These are phyloP conservation scores for Drosophila yakuba DNA, from an alignment of 1,140 invertebrate species.

Conservation along the genomic window DNA sequence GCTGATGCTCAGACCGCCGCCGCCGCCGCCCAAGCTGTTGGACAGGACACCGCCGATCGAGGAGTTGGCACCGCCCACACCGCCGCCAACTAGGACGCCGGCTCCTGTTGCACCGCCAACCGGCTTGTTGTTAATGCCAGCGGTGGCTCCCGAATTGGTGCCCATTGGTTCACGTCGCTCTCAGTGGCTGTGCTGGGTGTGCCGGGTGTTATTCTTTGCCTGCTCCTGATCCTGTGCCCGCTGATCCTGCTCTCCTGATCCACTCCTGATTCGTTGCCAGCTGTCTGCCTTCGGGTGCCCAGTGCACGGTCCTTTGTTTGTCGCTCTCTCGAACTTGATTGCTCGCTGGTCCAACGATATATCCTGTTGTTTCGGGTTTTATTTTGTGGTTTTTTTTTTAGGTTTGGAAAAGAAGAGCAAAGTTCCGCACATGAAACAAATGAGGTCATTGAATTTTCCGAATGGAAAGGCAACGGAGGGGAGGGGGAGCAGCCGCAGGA, in stretches of 20 bases:
- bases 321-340: conserved; percentile 32
- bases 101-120: conserved; percentile 65
- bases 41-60: conserved; percentile 59
- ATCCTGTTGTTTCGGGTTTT: conserved; percentile 33
- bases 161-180: conserved; percentile 77
- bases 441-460: conserved; percentile 81
- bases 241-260: conserved; percentile 40
- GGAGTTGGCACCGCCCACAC: conserved; percentile 70
- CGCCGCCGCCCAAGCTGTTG: conserved; percentile 67
- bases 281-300: conserved; percentile 31
- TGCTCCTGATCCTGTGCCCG: conserved; percentile 18
- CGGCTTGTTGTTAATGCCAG: conserved; percentile 84
- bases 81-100: conserved; percentile 66
- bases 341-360: conserved; percentile 46
- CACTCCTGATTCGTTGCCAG: conserved; percentile 33
- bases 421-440: conserved; percentile 75
- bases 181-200: conserved; percentile 30
- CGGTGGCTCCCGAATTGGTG: conserved; percentile 84
- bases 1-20: conserved; percentile 69
- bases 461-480: conserved; percentile 22
- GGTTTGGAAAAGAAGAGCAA: conserved; percentile 48
- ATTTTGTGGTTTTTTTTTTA: conserved; percentile 46
- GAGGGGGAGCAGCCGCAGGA: conserved; percentile 38
- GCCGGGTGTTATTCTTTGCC: conserved; percentile 26
- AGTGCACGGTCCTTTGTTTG: conserved; percentile 30